Evolutionary conservation across 2,888 invertebrate genomes (phyloP), one percentile per base, ranked within the genome.

Genomic region (Ferrisia virgata): DNA sequence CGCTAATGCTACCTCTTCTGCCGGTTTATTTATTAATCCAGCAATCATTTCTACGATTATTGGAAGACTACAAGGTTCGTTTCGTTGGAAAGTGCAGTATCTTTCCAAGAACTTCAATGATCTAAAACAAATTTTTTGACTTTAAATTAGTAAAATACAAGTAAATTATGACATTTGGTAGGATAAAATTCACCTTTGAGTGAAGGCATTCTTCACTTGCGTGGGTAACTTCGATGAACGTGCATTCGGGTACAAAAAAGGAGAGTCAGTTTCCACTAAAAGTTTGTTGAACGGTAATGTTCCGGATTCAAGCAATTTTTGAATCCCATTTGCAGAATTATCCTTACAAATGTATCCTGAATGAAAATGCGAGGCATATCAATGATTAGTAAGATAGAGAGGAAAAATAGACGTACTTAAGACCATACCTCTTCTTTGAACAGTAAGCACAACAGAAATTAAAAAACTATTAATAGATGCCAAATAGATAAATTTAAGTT

Each of bases 201-300:
- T 96, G 85, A 97, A 91, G 86, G 93, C 93, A 88, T 95, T 94
- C 90, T 96, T 96, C 25, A 97, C 94, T 88, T 95, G 94, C 87
- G 93, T 90, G 72, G 97, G 96, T 88, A 98, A 90, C 89, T 97
- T 97, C 39, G 96, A 96, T 85, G 97, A 96, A 88, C 97, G 91
- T 86, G 96, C 95, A 89, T 98, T 96, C 2, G 97, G 96, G 89
- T 96, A 98, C 96, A 97, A 97, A 88, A 96, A 98, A 1, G 98
- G 97, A 0, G 97, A 94, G 89, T 98, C 97, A 0, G 97, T 96
- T 89, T 97, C 97, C 5, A 98, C 94, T 85, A 98, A 89, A 87
- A 97, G 89, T 88, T 93, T 92, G 87, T 97, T 96, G 86, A 98
- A 88, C 0, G 97, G 96, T 87, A 96, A 90, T 82, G 93, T 90